A percentile compares a stretch with the other conserved stretches of the same genome.
phyloP scores from a whole-genome alignment of 1,140 invertebrate genomes.

The Akabosia matsudoensis region DNA sequence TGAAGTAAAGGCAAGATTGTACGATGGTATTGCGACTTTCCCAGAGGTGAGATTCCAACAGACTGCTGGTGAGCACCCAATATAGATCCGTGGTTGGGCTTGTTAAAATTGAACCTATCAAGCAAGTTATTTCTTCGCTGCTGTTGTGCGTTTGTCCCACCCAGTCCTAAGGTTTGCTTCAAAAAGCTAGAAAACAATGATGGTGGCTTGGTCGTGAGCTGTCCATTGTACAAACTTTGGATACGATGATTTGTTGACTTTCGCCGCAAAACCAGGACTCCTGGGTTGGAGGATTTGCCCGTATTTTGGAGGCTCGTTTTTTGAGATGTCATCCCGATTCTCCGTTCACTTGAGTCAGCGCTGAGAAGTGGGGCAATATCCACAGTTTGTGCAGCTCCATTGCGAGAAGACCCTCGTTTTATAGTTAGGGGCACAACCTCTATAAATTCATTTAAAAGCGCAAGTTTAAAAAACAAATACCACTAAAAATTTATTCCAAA shows the following conservation, averaged over 20 bases:
- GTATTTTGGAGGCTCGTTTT: background rate
- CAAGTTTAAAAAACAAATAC: background rate
- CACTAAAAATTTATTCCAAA: background rate
- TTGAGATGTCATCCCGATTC: no score
- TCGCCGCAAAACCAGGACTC: no score
- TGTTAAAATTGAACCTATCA: no score
- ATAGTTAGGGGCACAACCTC: background rate
- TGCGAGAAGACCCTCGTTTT: background rate
- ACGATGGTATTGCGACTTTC: background rate
- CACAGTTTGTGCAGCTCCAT: background rate
- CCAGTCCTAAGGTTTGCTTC: no score
- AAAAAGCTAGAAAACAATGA: no score
- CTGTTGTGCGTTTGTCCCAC: no score
- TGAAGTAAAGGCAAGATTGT: background rate
- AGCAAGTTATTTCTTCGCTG: no score
- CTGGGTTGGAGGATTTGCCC: background rate
- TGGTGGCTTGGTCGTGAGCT: no score
- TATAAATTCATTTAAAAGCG: background rate
- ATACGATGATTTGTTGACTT: no score
- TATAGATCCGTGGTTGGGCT: background rate
- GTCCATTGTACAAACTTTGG: no score
- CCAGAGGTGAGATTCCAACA: background rate
- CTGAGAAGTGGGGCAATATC: conserved; percentile 7
- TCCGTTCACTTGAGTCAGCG: background rate
- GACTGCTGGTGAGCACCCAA: background rate